A percentile compares a stretch with the other conserved stretches of the same genome.
Conservation (phyloP, 2,113 vertebrate genomes). For the Eretmochelys imbricata region DNA sequence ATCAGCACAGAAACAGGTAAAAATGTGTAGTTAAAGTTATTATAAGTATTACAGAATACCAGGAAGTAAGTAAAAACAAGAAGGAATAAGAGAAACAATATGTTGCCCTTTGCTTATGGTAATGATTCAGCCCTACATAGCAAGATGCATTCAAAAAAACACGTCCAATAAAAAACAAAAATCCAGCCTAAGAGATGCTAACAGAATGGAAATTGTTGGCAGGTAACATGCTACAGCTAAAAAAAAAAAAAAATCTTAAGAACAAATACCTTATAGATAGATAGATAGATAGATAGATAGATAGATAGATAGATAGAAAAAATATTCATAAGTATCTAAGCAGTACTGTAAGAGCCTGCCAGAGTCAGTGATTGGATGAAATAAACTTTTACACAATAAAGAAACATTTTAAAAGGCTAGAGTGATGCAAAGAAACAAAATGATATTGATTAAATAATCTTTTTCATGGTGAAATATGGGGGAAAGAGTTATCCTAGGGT, state of each 20-base stretch:
- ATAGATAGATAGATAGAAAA: not conserved
- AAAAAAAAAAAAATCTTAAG: not conserved
- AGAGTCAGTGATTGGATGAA: not conserved
- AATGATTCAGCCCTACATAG: not conserved
- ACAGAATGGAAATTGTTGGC: not conserved
- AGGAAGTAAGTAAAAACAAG: constrained; percentile 38
- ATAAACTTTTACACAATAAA: not conserved
- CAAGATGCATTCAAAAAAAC: not conserved
- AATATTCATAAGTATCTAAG: not conserved
- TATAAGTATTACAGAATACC: not conserved
- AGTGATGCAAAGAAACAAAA: not conserved
- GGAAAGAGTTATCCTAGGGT: not conserved
- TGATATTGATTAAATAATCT: not conserved
- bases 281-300: not conserved
- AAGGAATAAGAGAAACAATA: not conserved
- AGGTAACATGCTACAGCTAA: not conserved
- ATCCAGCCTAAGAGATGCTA: not conserved
- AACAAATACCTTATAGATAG: not conserved
- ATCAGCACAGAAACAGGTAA: not conserved
- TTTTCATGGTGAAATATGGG: not conserved
- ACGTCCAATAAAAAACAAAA: not conserved
- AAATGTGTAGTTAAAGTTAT: constrained; percentile 6
- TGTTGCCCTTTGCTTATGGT: not conserved
- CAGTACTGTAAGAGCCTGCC: not conserved
- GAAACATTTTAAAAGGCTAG: not conserved